Conservation (phyloP, 2,888 invertebrate genomes). For the Polydrusus tereticollis region DNA sequence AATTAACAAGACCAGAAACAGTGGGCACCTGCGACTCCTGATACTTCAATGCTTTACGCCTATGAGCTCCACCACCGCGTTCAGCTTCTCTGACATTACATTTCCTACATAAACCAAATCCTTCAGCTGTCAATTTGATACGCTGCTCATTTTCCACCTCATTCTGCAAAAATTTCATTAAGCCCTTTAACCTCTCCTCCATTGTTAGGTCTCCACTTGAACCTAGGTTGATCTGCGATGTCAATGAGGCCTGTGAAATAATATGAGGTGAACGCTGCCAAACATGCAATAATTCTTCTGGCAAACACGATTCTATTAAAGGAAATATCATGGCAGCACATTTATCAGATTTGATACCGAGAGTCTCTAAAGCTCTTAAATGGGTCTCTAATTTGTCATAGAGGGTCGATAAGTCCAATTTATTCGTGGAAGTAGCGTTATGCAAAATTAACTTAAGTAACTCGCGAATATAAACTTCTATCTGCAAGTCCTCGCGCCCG, state of each 20-base stretch:
- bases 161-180: conserved; percentile 47
- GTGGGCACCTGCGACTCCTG: not conserved
- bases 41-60: not conserved
- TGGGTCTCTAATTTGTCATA: conserved; percentile 57
- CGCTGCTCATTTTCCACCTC: too few species aligned
- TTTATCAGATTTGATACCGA: conserved; percentile 56
- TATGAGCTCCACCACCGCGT: not conserved
- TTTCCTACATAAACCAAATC: not conserved
- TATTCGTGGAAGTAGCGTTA: conserved; percentile 44
- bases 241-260: conserved; percentile 50
- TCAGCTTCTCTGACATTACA: too few species aligned
- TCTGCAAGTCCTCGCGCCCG: conserved; percentile 56
- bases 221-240: not conserved
- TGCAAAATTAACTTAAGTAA: conserved; percentile 55
- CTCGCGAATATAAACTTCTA: too few species aligned
- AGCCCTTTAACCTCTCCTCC: conserved; percentile 20
- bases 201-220: not conserved
- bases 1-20: not conserved
- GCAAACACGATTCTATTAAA: too few species aligned
- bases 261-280: not conserved
- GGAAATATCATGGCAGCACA: conserved; percentile 57
- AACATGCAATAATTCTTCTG: too few species aligned
- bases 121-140: conserved; percentile 47
- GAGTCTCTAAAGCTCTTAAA: conserved; percentile 54
- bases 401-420: conserved; percentile 40